phyloP scores from a whole-genome alignment of 2,113 vertebrate species.

The Hippopotamus amphibius region DNA sequence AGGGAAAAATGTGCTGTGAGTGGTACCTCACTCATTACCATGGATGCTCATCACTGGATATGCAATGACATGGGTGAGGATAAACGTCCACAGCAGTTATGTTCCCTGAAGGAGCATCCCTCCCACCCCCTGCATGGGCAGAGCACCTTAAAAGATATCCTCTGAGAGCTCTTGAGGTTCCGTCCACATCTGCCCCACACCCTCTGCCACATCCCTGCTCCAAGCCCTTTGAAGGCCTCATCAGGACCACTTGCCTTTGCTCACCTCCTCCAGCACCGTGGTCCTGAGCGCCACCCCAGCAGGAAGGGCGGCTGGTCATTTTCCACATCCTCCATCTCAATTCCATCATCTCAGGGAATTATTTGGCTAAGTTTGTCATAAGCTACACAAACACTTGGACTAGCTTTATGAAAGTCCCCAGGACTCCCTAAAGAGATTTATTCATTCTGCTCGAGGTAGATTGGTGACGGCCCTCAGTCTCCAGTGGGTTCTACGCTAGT shows the following conservation, averaged over 20 bases:
- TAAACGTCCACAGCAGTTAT: not conserved
- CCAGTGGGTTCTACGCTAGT: not conserved
- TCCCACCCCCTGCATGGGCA: not conserved
- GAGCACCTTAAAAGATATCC: not conserved
- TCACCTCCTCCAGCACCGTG: accelerated
- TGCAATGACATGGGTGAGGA: not conserved
- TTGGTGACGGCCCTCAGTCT: not conserved
- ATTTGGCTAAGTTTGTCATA: not conserved
- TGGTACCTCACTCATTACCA: not conserved
- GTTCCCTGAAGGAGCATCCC: not conserved
- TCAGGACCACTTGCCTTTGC: too few species aligned
- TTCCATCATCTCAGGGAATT: not conserved
- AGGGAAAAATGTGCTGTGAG: not conserved
- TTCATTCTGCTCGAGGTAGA: not conserved
- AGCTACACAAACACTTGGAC: not conserved
- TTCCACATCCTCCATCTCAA: not conserved
- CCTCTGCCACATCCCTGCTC: accelerated
- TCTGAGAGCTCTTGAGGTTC: not conserved
- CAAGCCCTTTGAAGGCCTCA: not conserved
- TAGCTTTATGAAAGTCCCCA: not conserved
- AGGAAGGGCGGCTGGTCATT: not conserved
- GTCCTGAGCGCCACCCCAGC: not conserved
- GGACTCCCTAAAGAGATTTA: not conserved
- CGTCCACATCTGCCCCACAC: too few species aligned
- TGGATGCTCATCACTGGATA: not conserved